Evolutionary conservation across 2,113 vertebrate species (phyloP), one percentile per base, ranked within the genome.

Genomic region (Phasianus colchicus): DNA sequence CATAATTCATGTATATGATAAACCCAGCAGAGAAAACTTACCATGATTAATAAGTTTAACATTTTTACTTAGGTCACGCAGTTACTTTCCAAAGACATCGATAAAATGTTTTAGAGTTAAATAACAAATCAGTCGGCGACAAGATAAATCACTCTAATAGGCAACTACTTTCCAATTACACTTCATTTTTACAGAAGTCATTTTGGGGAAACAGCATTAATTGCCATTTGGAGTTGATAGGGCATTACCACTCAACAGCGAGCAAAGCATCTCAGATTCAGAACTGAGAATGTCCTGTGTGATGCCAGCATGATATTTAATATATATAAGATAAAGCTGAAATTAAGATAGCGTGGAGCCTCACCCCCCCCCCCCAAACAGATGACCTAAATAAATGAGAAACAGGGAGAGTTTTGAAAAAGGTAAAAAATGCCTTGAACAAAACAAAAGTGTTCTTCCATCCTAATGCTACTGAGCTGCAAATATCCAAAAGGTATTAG

Each of bases 81-180:
- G 78, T 76, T 88, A 88, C 82, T 94, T 92, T 91, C 60, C 64
- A 91, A 92, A 95, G 81, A 80, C 89, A 95, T 92, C 84, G 83
- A 96, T 94, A 93, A 96, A 92, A 88, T 83, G 54, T 74, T 96
- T 95, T 85, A 93, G 84, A 95, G 87, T 93, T 94, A 93, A 89
- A 79, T 91, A 95, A 95, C 83, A 90, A 91, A 92, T 96, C 95
- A 89, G 84, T 85, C 87, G 83, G 71, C 89, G 71, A 91, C 87
- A 95, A 89, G 78, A 95, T 87, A 94, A 89, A 94, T 94, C 89
- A 94, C 47, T 48, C 60, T 96, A 95, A 95, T 67, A 72, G 92
- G 78, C 78, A 95, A 95, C 94, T 92, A 89, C 85, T 88, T 95
- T 85, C 91, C 87, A 95, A 91, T 96, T 96, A 93, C 60, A 91